Evolutionary conservation across 2,113 vertebrate species (phyloP), one percentile per base, ranked within the genome.

Genomic region (Laticauda laticaudata): DNA sequence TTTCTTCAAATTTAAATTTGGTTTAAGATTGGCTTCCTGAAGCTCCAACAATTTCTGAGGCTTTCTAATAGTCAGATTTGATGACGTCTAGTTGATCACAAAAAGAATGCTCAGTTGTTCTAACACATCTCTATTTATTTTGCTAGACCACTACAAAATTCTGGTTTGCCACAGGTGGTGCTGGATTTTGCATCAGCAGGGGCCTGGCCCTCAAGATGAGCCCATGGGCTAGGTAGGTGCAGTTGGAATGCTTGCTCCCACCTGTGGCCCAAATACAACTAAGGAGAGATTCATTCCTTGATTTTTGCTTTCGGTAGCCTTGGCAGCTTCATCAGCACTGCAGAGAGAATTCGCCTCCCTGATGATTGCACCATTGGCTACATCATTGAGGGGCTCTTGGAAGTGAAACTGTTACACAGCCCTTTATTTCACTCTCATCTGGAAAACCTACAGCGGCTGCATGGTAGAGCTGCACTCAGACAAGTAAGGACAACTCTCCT

Each of bases 201-300:
- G 99, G 99, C 56, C 98, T 99, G 81, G 99, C 99, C 12, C 98
- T 99, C 94, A 99, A 99, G 95, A 99, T 99, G 99, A 99, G 99
- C 95, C 99, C 99, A 0, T 99, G 99, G 99, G 99, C 99, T 94
- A 99, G 99, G 99, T 99, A 95, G 95, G 94, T 7, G 0, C 86
- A n/a, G 0, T 51, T 48, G 75, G 81, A 91, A 18, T 6, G 81
- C 90, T 20, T 26, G n/a, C 75, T 29, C 4, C 29, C 10, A 6
- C 5, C 11, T 1, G 0, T 3, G 5, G 15, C 12, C 34, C 24
- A 81, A 69, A 2, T 11, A 91, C 64, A 48, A 26, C 87, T 57
- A 91, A 75, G 95, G 93, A 89, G 53, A 0, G 0, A 61, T 14
- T 88, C 8, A 0, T 24, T 45, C 92, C 88, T 39, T 51, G 86